Evolutionary conservation across 2,113 vertebrate genomes (phyloP), one percentile per base, ranked within the genome.

Genomic region (Zeus faber): DNA sequence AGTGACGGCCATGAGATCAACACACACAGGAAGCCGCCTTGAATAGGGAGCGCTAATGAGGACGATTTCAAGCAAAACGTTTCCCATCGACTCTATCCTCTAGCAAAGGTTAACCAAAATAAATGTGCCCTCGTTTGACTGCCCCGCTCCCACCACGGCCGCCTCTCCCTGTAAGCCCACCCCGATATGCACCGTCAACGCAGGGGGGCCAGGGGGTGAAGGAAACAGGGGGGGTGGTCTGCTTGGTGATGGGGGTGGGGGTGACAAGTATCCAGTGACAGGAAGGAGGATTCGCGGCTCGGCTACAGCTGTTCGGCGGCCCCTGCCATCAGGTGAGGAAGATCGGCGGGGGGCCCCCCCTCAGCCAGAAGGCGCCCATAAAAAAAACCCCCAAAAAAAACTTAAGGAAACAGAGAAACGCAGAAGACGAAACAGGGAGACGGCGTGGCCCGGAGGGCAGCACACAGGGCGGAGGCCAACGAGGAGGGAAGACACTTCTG

Each of bases 221-320:
- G 31, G 31, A 33, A 11, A 6, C 29, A 33, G 29, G 5, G n/a
- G n/a, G n/a, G n/a, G 13, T 2, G 13, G 31, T 1, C 6, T 33
- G 31, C 31, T 33, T 43, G 17, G n/a, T 37, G 26, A 11, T n/a
- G 44, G 65, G 29, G 22, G 45, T 20, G 17, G 27, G 50, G 31
- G 7, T 14, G 11, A 60, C 37, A 49, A 54, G 65, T 56, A 69
- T 72, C 58, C 29, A 1, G 26, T 77, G 64, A 67, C 71, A 69
- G 37, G 47, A 11, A 63, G 48, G 20, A 54, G 48, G 20, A 54
- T 68, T 58, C 60, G 49, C 53, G 50, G 47, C 54, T 49, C 23
- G 18, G 22, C 35, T 48, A 62, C 79, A 76, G 64, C 70, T 79
- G 75, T 68, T 73, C 44, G 59, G 35, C 54, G 45, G 43, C 37